Conservation (phyloP, 2,888 invertebrate genomes). For the Hypolimnas misippus region DNA sequence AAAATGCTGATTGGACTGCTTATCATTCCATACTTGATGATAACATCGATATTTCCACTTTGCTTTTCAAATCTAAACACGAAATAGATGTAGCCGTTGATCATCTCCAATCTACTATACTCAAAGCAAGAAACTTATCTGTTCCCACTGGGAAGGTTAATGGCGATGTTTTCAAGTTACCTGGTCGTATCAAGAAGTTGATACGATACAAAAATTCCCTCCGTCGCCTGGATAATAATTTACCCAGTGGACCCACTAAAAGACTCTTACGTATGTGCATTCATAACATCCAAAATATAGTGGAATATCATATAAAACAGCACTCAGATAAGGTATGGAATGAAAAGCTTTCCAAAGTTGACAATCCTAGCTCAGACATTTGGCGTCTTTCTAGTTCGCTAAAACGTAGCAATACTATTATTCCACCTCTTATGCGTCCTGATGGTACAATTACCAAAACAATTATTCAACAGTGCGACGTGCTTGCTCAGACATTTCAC, state of each 20-base stretch:
- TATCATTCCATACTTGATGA: not conserved
- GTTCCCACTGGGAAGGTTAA: no score
- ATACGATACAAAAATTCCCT: not conserved
- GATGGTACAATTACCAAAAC: not conserved
- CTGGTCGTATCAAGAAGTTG: no score
- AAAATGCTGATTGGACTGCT: not conserved
- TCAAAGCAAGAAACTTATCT: no score
- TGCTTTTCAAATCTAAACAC: no score
- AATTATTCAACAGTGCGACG: not conserved
- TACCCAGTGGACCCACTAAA: not conserved
- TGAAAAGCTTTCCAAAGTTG: slow-evolving; percentile 6
- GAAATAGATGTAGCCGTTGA: no score
- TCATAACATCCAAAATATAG: not conserved
- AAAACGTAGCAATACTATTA: not conserved
- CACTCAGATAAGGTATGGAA: slow-evolving; percentile 1
- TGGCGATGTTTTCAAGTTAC: no score
- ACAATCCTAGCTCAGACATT: slow-evolving; percentile 18
- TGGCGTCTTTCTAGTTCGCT: slow-evolving; percentile 6
- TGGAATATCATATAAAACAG: not conserved
- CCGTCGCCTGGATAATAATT: not conserved
- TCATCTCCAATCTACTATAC: no score
- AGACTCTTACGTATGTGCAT: not conserved
- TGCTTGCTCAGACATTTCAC: not conserved
- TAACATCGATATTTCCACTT: no score
- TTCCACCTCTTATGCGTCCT: not conserved